Evolutionary conservation across 2,888 invertebrate genomes (phyloP).

Genomic region (Ophion costatus): DNA sequence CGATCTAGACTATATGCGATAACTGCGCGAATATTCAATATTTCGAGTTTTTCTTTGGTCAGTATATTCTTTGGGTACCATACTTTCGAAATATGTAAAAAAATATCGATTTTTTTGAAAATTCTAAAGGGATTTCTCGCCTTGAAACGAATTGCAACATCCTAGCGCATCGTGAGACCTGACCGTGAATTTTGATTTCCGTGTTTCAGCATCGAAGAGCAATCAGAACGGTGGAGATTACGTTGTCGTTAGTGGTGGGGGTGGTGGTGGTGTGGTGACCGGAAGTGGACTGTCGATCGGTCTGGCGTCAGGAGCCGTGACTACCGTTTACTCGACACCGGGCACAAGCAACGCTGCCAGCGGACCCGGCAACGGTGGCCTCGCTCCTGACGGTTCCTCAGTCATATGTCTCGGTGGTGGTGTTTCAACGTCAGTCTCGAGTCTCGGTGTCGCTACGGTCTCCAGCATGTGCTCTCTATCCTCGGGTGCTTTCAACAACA

Average conservation of each 20-base stretch:
- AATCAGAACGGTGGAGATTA: conserved; percentile 77
- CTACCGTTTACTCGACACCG: conserved; percentile 61
- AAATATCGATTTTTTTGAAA: too few species aligned
- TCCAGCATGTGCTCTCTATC: conserved; percentile 65
- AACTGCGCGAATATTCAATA: too few species aligned
- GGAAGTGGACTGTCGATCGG: conserved; percentile 65
- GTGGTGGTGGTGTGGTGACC: conserved; percentile 69
- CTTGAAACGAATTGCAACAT: background rate
- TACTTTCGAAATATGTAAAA: too few species aligned
- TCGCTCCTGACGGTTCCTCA: conserved; percentile 66
- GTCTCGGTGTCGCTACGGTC: conserved; percentile 71
- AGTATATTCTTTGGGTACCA: too few species aligned
- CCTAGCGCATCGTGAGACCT: background rate
- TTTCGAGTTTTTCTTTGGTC: too few species aligned
- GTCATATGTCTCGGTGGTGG: conserved; percentile 57
- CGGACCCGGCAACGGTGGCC: conserved; percentile 66
- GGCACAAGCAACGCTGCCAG: conserved; percentile 43
- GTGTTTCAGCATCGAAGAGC: conserved; percentile 78
- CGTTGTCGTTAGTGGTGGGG: conserved; percentile 61
- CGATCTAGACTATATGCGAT: too few species aligned
- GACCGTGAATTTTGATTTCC: background rate
- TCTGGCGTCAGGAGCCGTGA: conserved; percentile 45
- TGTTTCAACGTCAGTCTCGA: conserved; percentile 58
- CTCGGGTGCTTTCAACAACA: conserved; percentile 87
- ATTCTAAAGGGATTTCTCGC: too few species aligned